These are phyloP conservation scores for Papilio gigon DNA, from an alignment of 2,888 invertebrate genomes.

Conservation along the genomic window DNA sequence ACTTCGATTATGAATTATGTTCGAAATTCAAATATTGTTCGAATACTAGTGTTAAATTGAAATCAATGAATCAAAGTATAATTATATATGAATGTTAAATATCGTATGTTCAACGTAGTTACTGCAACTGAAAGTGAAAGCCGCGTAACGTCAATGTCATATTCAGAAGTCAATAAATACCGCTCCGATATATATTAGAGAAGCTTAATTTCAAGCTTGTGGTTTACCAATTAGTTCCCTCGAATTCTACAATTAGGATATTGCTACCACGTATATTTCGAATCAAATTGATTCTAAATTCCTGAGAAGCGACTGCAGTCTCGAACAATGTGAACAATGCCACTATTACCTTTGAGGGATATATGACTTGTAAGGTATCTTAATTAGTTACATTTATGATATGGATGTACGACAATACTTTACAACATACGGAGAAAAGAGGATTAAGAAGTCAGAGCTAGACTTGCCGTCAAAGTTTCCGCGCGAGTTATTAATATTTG, in stretches of 20 bases:
- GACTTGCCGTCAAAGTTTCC: neutral
- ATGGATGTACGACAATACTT: neutral
- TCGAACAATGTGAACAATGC: slow-evolving; percentile 1
- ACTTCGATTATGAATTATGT: no score
- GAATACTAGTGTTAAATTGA: no score
- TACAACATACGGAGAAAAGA: no score
- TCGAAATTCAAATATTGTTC: no score
- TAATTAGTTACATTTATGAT: neutral
- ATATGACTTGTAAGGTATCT: neutral
- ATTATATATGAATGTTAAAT: neutral
- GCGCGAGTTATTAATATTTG: neutral
- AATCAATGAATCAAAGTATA: neutral
- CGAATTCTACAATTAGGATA: neutral
- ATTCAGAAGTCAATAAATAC: neutral
- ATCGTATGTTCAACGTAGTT: neutral
- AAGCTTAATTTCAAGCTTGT: neutral
- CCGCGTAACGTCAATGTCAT: slow-evolving; percentile 1
- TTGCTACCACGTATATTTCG: neutral
- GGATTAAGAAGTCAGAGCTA: neutral
- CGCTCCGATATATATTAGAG: neutral
- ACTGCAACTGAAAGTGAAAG: neutral
- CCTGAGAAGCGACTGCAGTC: neutral
- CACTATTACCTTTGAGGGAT: neutral
- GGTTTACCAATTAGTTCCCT: neutral
- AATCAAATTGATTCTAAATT: neutral